Base-by-base conservation (phyloP, 2,888 invertebrate species). In the Zhuqinia jingwanae region DNA sequence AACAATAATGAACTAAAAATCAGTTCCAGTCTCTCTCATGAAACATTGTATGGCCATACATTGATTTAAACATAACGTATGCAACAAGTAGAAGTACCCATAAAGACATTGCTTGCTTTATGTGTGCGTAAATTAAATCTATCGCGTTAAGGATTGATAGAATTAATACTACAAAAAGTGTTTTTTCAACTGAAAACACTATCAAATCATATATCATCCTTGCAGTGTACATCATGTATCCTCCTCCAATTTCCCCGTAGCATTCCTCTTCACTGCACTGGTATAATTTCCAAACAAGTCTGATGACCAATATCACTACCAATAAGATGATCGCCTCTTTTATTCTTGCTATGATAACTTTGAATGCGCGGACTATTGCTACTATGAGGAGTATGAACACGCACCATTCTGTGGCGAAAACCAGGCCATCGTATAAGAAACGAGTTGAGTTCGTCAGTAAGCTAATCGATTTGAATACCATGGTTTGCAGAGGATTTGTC, bases 401-500 rank as follows among this genome's bases (percentile, higher is more conserved):
- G 60, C 79, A 85, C 89, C 89, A 90, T 56, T 90, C 89, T 0
- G 80, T 84, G 6, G 89, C 78, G 70, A 89, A 90, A 5, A 89
- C 65, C 10, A 90, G 68, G 5, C 87, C 83, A 63, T 89, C 89
- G 58, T 88, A 89, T 0, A 88, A 25, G 60, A 90, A 89, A 0
- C 88, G 77, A 2, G 63, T 45, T 20, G 45, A 17, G 27, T 82
- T 58, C 0, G 75, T 77, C n/a, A 88, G 5, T 20, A 85, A 17
- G n/a, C 88, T 88, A 11, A 89, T 17, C 13, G 73, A 60, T 53
- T 65, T 25, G 25, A 85, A 58, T 1, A 22, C 65, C 60, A 81
- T 70, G 13, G 11, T 30, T 13, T 27, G 27, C 5, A 13, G 27
- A 11, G 25, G 10, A 25, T 25, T 25, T 58, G 25, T 11, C 1